These are phyloP conservation scores for Protonibea diacanthus DNA, from an alignment of 2,797 vertebrate species.

Conservation along the genomic window DNA sequence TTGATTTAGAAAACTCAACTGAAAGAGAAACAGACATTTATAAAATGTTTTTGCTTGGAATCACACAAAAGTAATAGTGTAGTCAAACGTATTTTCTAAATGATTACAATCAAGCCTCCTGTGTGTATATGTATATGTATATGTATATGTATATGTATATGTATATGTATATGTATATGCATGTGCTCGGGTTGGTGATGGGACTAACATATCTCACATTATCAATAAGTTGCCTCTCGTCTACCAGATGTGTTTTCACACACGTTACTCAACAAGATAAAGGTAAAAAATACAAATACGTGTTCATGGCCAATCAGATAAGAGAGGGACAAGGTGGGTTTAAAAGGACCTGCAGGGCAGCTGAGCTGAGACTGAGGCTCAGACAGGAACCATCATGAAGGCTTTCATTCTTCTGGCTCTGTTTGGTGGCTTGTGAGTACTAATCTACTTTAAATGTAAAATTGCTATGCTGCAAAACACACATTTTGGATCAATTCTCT, in stretches of 20 bases:
- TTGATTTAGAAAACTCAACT: not conserved
- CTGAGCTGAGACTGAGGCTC: conserved; percentile 24
- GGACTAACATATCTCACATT: not conserved
- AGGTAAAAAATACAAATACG: not conserved
- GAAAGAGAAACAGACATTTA: too few relatives aligned
- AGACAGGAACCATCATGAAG: conserved; percentile 66
- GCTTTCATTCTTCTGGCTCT: conserved; percentile 59
- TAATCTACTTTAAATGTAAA: not conserved
- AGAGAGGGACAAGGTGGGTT: conserved; percentile 3
- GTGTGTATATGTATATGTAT: too few relatives aligned
- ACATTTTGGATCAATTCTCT: not conserved
- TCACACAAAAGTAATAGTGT: too few relatives aligned
- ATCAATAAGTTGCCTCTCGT: not conserved
- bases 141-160: too few relatives aligned
- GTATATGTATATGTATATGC: too few relatives aligned
- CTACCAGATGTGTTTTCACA: conserved; percentile 56
- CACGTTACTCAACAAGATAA: conserved; percentile 4
- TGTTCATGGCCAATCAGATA: conserved; percentile 48
- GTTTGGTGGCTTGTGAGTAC: conserved; percentile 62
- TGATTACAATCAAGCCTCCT: too few relatives aligned
- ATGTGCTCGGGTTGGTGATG: not conserved
- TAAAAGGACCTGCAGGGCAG: conserved; percentile 37
- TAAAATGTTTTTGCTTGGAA: too few relatives aligned
- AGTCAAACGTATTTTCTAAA: too few relatives aligned
- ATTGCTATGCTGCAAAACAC: not conserved